Evolutionary conservation across 2,888 invertebrate species (phyloP), one percentile per base, ranked within the genome.

Genomic region (Pycnomerus fuliginosus): DNA sequence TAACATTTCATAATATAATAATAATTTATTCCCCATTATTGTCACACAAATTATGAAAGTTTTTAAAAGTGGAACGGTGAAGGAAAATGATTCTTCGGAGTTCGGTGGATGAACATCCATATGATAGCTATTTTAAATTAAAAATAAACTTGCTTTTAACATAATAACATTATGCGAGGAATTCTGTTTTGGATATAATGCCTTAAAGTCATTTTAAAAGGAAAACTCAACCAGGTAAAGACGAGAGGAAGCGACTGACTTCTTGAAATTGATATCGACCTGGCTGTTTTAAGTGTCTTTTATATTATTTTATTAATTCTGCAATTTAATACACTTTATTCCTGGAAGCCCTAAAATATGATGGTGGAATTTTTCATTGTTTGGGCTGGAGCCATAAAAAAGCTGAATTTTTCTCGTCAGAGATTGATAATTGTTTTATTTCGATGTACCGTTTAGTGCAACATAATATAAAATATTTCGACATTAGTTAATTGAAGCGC

Each of bases 91-190:
- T n/a, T n/a, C n/a, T n/a, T n/a, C n/a, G n/a, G n/a, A n/a, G n/a
- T n/a, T n/a, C n/a, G n/a, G n/a, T n/a, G n/a, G n/a, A n/a, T n/a
- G n/a, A 43, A 31, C 31, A 36, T 43, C 36, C 36, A 43, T 36
- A 36, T 43, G 29, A 22, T 27, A 46, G 40, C 28, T 41, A 37
- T 42, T 47, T 47, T 47, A 47, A 47, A 47, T 47, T 47, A 47
- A 47, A 47, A 47, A 47, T 47, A 47, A 47, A 47, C 47, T 47
- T 38, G 40, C 47, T 47, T 38, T 47, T 42, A 42, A 47, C 38
- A 30, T 47, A 47, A 47, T 42, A 42, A 42, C 37, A 42, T 47
- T 47, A 47, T 33, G 20, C 40, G 23, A 42, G 47, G 36, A 29
- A 42, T 42, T 42, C 47, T 47, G 42, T 47, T 42, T 47, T 42